phyloP scores from a whole-genome alignment of 2,113 vertebrate genomes.

The Eurystomus gularis region DNA sequence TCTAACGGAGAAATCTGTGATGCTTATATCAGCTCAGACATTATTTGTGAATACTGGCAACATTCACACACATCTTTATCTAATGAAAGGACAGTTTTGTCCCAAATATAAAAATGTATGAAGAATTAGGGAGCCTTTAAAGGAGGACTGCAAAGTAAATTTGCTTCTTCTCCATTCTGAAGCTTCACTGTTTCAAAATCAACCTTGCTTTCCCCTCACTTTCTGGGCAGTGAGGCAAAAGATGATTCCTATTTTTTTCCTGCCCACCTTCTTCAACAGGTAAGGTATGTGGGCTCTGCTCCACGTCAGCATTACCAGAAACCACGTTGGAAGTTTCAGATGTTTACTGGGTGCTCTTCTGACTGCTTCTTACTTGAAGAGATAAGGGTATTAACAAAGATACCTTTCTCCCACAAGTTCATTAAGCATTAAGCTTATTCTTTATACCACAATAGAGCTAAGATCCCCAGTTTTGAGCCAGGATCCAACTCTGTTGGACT shows the following conservation, averaged over 20 bases:
- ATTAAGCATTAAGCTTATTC: conserved; percentile 39
- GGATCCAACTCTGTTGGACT: background rate
- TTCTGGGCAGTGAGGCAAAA: background rate
- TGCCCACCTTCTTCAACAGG: background rate
- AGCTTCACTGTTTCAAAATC: background rate
- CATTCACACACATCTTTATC: background rate
- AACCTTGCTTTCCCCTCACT: background rate
- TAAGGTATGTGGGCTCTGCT: background rate
- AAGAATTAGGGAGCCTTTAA: background rate
- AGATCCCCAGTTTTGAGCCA: background rate
- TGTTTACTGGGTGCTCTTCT: background rate
- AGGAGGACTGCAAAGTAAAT: background rate
- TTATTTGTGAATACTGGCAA: background rate
- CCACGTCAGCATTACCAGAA: background rate
- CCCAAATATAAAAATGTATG: background rate
- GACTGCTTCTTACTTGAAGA: background rate
- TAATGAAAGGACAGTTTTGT: background rate
- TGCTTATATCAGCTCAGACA: background rate
- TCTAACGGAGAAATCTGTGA: background rate
- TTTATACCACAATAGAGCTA: conserved; percentile 2
- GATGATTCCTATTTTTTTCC: background rate
- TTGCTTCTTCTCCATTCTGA: background rate
- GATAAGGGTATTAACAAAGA: conserved; percentile 4
- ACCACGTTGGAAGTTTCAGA: background rate
- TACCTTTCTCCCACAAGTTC: background rate